Percentiles rank a stretch among this genome's conserved stretches.
These are phyloP conservation scores for Anarsia innoxiella DNA, from an alignment of 2,888 invertebrate species.

Conservation along the genomic window DNA sequence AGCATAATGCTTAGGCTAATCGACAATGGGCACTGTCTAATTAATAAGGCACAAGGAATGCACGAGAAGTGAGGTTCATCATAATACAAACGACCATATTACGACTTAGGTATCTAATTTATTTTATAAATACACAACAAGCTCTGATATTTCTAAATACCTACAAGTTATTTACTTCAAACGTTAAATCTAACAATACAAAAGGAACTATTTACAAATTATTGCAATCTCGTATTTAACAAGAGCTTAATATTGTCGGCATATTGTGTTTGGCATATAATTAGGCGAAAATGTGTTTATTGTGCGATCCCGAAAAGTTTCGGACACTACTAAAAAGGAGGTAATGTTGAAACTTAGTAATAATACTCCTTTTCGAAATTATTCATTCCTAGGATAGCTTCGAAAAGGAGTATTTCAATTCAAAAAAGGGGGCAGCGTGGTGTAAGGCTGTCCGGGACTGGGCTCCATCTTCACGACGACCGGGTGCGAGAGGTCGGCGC, in stretches of 20 bases:
- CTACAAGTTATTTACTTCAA: no score
- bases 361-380: constrained; percentile 74
- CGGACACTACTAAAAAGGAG: no score
- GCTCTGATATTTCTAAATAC: no score
- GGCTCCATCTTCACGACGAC: constrained; percentile 77
- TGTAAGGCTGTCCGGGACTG: constrained; percentile 76
- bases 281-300: no score
- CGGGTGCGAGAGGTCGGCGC: constrained; percentile 51
- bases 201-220: constrained; percentile 18
- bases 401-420: constrained; percentile 79
- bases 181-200: no score
- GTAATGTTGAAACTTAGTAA: constrained; percentile 7
- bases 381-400: constrained; percentile 60
- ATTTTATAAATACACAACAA: constrained; percentile 4
- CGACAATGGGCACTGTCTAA: constrained; percentile 17
- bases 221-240: constrained; percentile 22
- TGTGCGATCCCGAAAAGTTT: no score
- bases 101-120: neutral
- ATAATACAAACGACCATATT: neutral
- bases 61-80: constrained; percentile 36
- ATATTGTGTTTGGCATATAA: no score
- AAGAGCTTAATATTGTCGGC: no score
- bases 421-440: constrained; percentile 85
- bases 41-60: constrained; percentile 73
- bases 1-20: no score